A percentile compares a stretch with the other conserved stretches of the same genome.
phyloP scores from a whole-genome alignment of 2,888 invertebrate genomes.

The Dioctria rufipes region DNA sequence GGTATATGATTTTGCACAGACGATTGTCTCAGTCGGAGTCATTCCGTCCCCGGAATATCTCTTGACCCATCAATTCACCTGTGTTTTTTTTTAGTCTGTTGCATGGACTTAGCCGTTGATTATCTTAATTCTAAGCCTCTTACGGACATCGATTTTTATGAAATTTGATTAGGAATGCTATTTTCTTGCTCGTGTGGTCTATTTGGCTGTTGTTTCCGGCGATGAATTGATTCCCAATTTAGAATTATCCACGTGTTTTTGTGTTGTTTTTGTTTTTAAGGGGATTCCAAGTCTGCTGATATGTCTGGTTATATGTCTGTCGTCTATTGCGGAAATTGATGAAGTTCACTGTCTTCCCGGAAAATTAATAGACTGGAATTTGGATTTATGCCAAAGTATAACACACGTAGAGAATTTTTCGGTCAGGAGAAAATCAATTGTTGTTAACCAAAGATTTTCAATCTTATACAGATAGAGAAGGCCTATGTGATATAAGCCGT shows the following conservation, averaged over 20 bases:
- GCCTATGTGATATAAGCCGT: too few species aligned
- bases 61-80: conserved; percentile 37
- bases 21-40: neutral
- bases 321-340: neutral
- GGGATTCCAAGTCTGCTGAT: too few species aligned
- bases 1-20: neutral
- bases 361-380: conserved; percentile 3
- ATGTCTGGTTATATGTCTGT: conserved; percentile 2
- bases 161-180: conserved; percentile 5
- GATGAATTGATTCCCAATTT: too few species aligned
- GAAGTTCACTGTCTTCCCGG: conserved; percentile 45
- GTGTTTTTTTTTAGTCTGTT: neutral
- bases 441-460: too few species aligned
- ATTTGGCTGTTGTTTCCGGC: neutral
- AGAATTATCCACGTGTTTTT: too few species aligned
- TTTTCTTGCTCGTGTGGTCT: neutral
- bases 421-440: too few species aligned
- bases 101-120: too few species aligned
- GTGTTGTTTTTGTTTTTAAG: too few species aligned
- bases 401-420: conserved; percentile 30
- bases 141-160: conserved; percentile 40
- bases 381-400: conserved; percentile 24
- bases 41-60: neutral
- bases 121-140: neutral
- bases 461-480: too few species aligned